phyloP scores from a whole-genome alignment of 2,888 invertebrate genomes.

The Pheosia tremula region DNA sequence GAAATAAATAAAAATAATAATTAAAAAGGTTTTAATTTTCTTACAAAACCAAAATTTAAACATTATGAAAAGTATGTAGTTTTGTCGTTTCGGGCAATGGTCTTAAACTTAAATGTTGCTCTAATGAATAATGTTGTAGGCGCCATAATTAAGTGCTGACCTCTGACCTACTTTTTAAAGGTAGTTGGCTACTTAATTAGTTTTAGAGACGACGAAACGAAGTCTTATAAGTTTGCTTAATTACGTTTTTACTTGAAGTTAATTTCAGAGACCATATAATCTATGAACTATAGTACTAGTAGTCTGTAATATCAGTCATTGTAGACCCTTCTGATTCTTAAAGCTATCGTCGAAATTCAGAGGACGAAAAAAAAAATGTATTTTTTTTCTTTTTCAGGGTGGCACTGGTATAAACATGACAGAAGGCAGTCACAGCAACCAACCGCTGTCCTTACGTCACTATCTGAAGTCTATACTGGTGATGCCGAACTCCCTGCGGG shows the following conservation, averaged over 20 bases:
- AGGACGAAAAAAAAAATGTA: no score
- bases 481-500: conserved; percentile 94
- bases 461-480: conserved; percentile 95
- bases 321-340: not conserved
- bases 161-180: conserved; percentile 9
- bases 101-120: not conserved
- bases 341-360: no score
- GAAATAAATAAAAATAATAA: no score
- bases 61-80: no score
- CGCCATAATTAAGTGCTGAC: not conserved
- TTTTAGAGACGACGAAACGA: not conserved
- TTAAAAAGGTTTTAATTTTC: no score
- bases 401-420: conserved; percentile 39
- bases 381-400: conserved; percentile 47
- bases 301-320: not conserved
- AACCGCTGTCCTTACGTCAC: conserved; percentile 86
- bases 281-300: no score
- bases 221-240: not conserved
- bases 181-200: conserved; percentile 1
- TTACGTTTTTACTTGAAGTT: not conserved
- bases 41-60: no score
- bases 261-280: no score
- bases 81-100: no score
- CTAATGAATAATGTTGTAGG: not conserved
- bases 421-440: conserved; percentile 45